phyloP scores from a whole-genome alignment of 1,140 invertebrate genomes.

The Drosophila punjabiensis region DNA sequence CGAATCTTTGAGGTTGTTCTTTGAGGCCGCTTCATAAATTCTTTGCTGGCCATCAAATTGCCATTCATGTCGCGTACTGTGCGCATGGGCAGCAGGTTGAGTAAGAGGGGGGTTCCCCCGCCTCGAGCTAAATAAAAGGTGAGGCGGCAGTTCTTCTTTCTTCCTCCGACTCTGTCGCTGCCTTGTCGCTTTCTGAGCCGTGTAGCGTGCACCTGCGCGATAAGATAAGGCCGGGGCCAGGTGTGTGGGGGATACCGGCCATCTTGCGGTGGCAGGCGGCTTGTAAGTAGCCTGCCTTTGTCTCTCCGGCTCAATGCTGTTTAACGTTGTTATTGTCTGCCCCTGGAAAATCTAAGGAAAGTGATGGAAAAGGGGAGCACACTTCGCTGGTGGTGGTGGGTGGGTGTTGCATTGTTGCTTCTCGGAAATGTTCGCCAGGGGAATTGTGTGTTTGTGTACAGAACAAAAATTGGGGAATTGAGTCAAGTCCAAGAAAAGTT shows the following conservation, averaged over 20 bases:
- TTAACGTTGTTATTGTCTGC: constrained; percentile 71
- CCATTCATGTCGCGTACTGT: constrained; percentile 58
- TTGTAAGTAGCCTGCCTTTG: constrained; percentile 80
- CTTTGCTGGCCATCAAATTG: constrained; percentile 27
- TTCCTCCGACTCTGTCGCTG: constrained; percentile 45
- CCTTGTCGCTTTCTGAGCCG: constrained; percentile 57
- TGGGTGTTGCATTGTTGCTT: constrained; percentile 50
- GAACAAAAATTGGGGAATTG: constrained; percentile 67
- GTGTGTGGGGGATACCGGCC: constrained; percentile 22
- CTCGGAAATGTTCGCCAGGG: constrained; percentile 76
- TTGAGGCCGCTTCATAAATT: constrained; percentile 46
- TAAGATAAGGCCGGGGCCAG: constrained; percentile 72
- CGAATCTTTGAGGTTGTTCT: constrained; percentile 29
- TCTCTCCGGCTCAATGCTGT: constrained; percentile 66
- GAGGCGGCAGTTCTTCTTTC: constrained; percentile 39
- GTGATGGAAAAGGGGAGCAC: background rate
- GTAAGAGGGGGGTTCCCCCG: no score
- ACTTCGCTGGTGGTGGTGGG: background rate
- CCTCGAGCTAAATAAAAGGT: background rate
- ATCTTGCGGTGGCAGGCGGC: constrained; percentile 72
- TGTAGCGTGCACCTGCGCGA: constrained; percentile 79
- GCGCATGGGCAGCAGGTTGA: constrained; percentile 52
- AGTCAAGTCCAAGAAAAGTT: constrained; percentile 53
- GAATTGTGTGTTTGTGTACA: constrained; percentile 65
- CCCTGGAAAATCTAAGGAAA: constrained; percentile 34